Conservation (phyloP, 2,113 vertebrate genomes). For the Platysteira castanea region DNA sequence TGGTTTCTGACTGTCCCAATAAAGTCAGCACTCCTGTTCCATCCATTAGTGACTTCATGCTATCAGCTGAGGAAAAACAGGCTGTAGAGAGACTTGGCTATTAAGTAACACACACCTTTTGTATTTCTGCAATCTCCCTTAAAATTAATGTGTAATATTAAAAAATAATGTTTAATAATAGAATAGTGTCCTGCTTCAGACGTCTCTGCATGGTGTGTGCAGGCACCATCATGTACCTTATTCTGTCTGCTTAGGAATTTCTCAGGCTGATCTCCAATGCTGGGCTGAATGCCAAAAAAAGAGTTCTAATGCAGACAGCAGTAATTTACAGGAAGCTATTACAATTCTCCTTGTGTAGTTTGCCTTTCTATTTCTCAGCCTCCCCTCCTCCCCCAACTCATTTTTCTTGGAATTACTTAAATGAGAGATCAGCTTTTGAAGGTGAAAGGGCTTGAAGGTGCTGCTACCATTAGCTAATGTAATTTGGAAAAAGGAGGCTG, state of each 20-base stretch:
- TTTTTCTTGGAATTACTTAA: slow-evolving; percentile 38
- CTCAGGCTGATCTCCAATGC: neutral
- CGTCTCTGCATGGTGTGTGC: neutral
- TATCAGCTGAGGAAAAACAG: neutral
- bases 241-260: neutral
- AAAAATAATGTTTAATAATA: neutral
- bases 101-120: neutral
- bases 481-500: neutral
- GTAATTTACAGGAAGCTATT: slow-evolving; percentile 19
- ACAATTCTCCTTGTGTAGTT: slow-evolving; percentile 2
- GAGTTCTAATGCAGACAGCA: neutral
- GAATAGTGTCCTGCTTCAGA: neutral
- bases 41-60: neutral
- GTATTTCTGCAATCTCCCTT: neutral
- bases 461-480: slow-evolving; percentile 47
- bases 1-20: neutral
- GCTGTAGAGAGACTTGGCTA: neutral
- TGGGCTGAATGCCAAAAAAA: neutral
- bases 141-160: neutral
- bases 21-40: neutral
- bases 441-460: neutral
- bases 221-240: neutral
- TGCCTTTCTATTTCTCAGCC: neutral
- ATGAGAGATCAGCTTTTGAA: slow-evolving; percentile 8
- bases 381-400: no score